Evolutionary conservation across 35 echinoderm and acorn worm species (phyloP).

Genomic region (Antedon bifida): DNA sequence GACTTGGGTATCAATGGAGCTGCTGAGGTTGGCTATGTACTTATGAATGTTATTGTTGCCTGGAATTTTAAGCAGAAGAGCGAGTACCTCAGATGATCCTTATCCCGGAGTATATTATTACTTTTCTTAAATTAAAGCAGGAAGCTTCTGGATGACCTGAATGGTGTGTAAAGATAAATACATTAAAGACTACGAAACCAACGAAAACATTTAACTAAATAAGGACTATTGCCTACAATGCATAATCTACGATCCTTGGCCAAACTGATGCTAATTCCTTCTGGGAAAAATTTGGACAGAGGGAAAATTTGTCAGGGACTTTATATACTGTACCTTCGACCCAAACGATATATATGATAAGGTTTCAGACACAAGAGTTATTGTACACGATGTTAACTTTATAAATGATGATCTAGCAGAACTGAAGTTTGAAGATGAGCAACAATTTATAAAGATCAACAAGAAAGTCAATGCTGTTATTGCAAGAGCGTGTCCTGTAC

Average conservation of each 20-base stretch:
- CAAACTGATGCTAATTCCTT: too few relatives aligned
- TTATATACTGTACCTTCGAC: neutral
- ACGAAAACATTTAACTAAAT: neutral
- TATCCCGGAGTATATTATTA: too few relatives aligned
- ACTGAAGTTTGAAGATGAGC: neutral
- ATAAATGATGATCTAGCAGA: neutral
- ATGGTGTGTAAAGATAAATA: too few relatives aligned
- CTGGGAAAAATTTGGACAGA: too few relatives aligned
- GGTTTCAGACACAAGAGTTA: neutral
- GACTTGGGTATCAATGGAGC: slow-evolving; percentile 22
- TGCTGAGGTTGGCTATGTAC: too few relatives aligned
- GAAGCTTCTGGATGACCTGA: too few relatives aligned
- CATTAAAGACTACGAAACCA: neutral
- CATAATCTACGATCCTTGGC: too few relatives aligned
- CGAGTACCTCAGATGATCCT: too few relatives aligned
- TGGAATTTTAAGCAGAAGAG: slow-evolving; percentile 18
- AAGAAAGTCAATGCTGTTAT: neutral
- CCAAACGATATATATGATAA: neutral
- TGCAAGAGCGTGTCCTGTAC: slow-evolving; percentile 14
- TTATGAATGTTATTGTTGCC: neutral
- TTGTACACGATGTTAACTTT: neutral
- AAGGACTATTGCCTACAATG: too few relatives aligned
- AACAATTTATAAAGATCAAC: neutral
- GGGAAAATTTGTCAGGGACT: too few relatives aligned
- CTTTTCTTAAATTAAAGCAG: too few relatives aligned